A percentile compares a stretch with the other conserved stretches of the same genome.
Conservation (phyloP, 1,140 invertebrate genomes). For the Hylyphantes graminicola region DNA sequence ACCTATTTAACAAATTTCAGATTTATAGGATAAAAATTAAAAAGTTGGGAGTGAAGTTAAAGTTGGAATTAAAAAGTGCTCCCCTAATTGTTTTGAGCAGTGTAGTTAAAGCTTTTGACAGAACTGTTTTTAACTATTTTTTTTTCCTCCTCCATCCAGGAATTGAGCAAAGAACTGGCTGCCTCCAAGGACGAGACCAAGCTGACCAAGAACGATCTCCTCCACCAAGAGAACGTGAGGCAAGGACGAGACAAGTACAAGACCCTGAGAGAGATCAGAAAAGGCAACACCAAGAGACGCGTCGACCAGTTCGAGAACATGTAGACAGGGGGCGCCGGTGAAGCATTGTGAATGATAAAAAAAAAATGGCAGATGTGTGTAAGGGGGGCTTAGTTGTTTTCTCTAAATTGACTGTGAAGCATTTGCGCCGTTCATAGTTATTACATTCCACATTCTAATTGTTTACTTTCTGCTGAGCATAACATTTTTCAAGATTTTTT, state of each 20-base stretch:
- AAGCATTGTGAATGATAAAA: not conserved
- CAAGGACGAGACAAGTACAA: slow-evolving; percentile 99
- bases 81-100: too few species aligned
- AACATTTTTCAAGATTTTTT: slow-evolving; percentile 20
- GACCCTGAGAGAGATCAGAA: slow-evolving; percentile 97
- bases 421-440: slow-evolving; percentile 54
- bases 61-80: too few species aligned
- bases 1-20: too few species aligned
- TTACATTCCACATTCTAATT: slow-evolving; percentile 50
- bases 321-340: slow-evolving; percentile 72
- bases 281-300: slow-evolving; percentile 99
- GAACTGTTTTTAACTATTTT: too few species aligned
- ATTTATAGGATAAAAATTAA: too few species aligned
- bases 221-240: slow-evolving; percentile 92
- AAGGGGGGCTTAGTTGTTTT: slow-evolving; percentile 51
- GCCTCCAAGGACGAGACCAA: slow-evolving; percentile 61
- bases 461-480: slow-evolving; percentile 17
- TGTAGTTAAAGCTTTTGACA: too few species aligned
- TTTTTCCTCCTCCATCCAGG: slow-evolving; percentile 30
- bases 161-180: slow-evolving; percentile 58
- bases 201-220: slow-evolving; percentile 69
- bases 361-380: slow-evolving; percentile 39
- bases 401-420: slow-evolving; percentile 52
- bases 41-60: too few species aligned
- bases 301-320: slow-evolving; percentile 99